phyloP scores from a whole-genome alignment of 2,888 invertebrate genomes.

The Galerucella nymphaeae region DNA sequence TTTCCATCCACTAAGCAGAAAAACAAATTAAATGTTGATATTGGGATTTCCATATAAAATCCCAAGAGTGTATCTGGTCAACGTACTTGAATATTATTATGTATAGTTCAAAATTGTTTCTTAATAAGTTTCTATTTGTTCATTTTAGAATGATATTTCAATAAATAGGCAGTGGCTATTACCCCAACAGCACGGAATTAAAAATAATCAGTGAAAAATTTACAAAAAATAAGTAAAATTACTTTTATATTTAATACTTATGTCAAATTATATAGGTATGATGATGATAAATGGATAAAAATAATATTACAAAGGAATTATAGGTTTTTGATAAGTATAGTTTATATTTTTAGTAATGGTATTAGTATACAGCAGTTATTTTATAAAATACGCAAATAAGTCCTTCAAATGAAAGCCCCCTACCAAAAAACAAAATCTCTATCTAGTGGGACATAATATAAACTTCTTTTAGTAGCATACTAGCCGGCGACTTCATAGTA shows the following conservation, averaged over 20 bases:
- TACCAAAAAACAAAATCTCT: slow-evolving; percentile 32
- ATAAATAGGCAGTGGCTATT: background rate
- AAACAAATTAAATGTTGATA: background rate
- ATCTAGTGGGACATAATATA: slow-evolving; percentile 16
- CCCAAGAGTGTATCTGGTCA: background rate
- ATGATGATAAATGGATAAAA: too few relatives aligned
- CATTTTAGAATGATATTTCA: background rate
- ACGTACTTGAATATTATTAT: background rate
- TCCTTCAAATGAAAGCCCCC: slow-evolving; percentile 31
- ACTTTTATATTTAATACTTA: too few relatives aligned
- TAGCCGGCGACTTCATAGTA: background rate
- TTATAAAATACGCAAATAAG: slow-evolving; percentile 19
- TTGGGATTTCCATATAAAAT: background rate
- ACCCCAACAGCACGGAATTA: background rate
- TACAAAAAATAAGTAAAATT: too few relatives aligned
- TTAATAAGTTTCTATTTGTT: background rate
- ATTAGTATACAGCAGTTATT: background rate
- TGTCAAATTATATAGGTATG: too few relatives aligned
- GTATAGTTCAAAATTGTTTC: background rate
- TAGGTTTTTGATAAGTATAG: too few relatives aligned
- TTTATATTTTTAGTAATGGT: background rate
- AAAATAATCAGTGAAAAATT: too few relatives aligned
- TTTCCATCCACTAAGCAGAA: too few relatives aligned
- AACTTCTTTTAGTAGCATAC: slow-evolving; percentile 22
- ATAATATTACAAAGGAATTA: too few relatives aligned